Conservation (phyloP, 2,113 vertebrate species). For the Apaloderma vittatum region DNA sequence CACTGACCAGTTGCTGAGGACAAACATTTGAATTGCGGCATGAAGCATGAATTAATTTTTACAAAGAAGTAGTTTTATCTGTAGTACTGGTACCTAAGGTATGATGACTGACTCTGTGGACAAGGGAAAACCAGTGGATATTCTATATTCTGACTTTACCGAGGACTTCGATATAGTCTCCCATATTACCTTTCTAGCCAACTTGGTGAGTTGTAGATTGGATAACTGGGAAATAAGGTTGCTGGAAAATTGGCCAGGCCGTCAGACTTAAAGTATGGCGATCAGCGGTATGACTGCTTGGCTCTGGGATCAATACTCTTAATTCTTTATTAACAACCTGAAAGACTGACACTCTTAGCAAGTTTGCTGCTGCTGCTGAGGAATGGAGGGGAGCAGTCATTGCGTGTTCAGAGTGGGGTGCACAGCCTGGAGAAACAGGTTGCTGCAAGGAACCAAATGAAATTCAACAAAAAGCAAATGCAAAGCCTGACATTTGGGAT, state of each 20-base stretch:
- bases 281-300: background rate
- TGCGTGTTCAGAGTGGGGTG: accelerated
- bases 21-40: background rate
- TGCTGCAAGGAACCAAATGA: background rate
- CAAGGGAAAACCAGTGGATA: background rate
- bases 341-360: background rate
- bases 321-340: background rate
- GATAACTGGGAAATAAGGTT: background rate
- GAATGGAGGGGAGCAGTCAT: background rate
- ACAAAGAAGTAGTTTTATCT: background rate
- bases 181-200: background rate
- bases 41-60: background rate
- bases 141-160: background rate
- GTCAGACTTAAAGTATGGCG: background rate
- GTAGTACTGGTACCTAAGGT: background rate
- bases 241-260: background rate
- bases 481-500: background rate
- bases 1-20: background rate
- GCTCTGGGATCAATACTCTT: background rate
- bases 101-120: background rate
- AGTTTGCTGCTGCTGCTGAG: background rate
- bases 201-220: background rate
- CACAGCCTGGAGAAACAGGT: background rate
- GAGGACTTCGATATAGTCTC: background rate
- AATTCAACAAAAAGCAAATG: background rate